phyloP scores from a whole-genome alignment of 2,113 vertebrate genomes.

The Tricholaema leucomelas region DNA sequence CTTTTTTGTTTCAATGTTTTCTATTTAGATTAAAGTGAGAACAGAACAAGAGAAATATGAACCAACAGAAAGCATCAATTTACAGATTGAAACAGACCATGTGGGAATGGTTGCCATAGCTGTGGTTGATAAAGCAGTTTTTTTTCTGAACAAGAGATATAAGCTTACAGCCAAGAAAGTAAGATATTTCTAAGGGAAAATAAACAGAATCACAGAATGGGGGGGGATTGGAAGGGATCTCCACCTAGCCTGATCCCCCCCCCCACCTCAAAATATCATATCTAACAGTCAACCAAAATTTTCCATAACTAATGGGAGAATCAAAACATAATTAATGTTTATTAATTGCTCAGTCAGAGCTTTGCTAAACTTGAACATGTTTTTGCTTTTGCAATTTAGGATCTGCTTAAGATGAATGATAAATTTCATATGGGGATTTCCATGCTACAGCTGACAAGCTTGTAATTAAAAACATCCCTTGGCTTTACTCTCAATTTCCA shows the following conservation, averaged over 20 bases:
- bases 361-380: neutral
- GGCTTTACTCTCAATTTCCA: neutral
- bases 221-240: too few relatives aligned
- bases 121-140: conserved; percentile 82
- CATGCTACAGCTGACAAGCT: neutral
- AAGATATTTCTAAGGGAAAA: neutral
- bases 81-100: conserved; percentile 48
- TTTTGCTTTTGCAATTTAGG: neutral
- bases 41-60: neutral
- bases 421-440: neutral
- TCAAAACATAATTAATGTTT: neutral
- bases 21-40: conserved; percentile 53
- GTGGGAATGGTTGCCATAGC: conserved; percentile 73
- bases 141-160: conserved; percentile 77
- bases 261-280: neutral
- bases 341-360: neutral
- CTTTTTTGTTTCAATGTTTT: neutral
- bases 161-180: conserved; percentile 82
- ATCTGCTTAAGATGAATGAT: neutral
- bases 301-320: neutral
- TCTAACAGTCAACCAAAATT: neutral
- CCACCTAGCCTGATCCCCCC: too few relatives aligned
- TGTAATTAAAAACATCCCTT: neutral
- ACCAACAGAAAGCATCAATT: neutral
- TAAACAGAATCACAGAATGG: neutral